These are phyloP conservation scores for Oryzias celebensis DNA, from an alignment of 2,113 vertebrate genomes.

Conservation along the genomic window DNA sequence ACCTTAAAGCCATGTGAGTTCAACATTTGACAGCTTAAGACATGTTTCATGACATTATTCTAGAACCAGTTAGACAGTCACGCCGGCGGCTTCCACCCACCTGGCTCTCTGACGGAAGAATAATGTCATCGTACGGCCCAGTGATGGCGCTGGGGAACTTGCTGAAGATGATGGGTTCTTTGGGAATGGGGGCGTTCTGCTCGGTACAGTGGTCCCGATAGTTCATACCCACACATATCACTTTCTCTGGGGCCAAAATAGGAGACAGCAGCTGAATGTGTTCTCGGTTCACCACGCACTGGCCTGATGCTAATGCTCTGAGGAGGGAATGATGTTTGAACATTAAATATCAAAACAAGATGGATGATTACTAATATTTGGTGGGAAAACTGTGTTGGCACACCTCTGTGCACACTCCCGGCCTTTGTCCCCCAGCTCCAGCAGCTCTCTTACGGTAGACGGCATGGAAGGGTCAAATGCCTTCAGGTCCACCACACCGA, in stretches of 20 bases:
- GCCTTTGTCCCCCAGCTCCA: slow-evolving; percentile 79
- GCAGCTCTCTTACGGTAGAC: slow-evolving; percentile 81
- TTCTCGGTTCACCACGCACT: slow-evolving; percentile 68
- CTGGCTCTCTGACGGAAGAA: slow-evolving; percentile 80
- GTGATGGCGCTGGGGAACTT: slow-evolving; percentile 90
- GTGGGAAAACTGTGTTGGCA: not conserved
- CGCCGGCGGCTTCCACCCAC: slow-evolving; percentile 54
- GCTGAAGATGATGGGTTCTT: slow-evolving; percentile 93
- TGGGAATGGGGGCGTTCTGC: slow-evolving; percentile 82
- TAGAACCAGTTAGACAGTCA: no score
- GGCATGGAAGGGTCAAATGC: slow-evolving; percentile 84
- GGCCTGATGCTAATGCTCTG: slow-evolving; percentile 79
- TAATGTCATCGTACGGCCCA: slow-evolving; percentile 85
- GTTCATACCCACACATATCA: slow-evolving; percentile 94
- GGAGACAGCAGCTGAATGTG: slow-evolving; percentile 82
- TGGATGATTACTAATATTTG: not conserved
- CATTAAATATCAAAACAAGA: not conserved
- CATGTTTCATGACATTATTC: no score
- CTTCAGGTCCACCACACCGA: slow-evolving; percentile 83
- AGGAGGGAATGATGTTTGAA: not conserved
- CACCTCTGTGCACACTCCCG: slow-evolving; percentile 81
- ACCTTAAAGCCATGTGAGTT: no score
- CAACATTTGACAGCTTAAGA: no score
- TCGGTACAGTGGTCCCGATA: slow-evolving; percentile 92
- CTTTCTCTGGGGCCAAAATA: slow-evolving; percentile 84